Conservation (phyloP, 2,113 vertebrate genomes). For the Triplophysa siluroides region DNA sequence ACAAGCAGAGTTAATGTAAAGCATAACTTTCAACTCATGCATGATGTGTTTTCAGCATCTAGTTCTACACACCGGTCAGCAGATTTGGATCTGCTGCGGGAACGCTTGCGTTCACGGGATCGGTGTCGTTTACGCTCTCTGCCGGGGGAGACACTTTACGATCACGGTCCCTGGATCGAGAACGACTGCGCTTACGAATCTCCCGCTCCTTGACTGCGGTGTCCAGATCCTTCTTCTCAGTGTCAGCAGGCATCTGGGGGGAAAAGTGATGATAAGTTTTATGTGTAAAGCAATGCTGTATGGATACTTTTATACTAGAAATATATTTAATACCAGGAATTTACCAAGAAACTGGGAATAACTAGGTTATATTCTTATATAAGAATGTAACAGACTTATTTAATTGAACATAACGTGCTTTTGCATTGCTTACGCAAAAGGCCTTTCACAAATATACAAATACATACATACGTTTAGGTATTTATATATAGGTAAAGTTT, state of each 20-base stretch:
- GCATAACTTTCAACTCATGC: not conserved
- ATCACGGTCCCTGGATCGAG: constrained; percentile 83
- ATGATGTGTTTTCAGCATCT: not conserved
- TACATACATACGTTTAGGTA: not conserved
- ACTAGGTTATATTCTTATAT: not conserved
- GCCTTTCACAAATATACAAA: not conserved
- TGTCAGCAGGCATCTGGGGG: constrained; percentile 88
- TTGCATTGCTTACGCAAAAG: not conserved
- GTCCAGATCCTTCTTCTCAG: constrained; percentile 89
- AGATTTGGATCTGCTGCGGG: constrained; percentile 86
- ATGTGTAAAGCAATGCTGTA: not conserved
- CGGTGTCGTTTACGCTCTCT: constrained; percentile 88
- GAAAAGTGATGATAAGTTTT: not conserved
- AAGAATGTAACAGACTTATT: not conserved
- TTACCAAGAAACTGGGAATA: no score
- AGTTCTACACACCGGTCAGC: constrained; percentile 77
- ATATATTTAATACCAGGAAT: no score
- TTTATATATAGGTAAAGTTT: no score
- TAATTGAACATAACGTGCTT: not conserved
- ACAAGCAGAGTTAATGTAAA: not conserved
- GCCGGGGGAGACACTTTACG: constrained; percentile 81
- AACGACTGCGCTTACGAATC: constrained; percentile 81
- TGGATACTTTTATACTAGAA: no score
- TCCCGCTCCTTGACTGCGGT: constrained; percentile 83
- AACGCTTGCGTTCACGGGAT: constrained; percentile 85